These are phyloP conservation scores for Minunthozetes semirufus DNA, from an alignment of 2,888 invertebrate species.

Conservation along the genomic window DNA sequence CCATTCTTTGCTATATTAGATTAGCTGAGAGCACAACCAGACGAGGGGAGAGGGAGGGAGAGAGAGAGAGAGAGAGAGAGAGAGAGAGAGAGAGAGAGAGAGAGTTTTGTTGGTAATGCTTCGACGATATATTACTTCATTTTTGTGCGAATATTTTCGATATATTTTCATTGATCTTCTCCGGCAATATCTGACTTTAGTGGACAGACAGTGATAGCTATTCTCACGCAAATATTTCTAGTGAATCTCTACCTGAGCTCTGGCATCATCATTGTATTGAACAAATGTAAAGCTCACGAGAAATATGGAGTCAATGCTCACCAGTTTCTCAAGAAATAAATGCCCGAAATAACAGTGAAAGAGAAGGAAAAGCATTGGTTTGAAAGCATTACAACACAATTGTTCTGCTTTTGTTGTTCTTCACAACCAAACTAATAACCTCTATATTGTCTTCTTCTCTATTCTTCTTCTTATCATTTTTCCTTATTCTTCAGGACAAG, in stretches of 20 bases:
- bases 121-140: neutral
- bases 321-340: neutral
- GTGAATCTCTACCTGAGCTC: conserved; percentile 1
- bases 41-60: neutral
- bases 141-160: neutral
- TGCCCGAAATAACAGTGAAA: neutral
- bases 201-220: conserved; percentile 20
- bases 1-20: neutral
- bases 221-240: conserved; percentile 23
- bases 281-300: conserved; percentile 2
- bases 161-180: conserved; percentile 16
- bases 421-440: conserved; percentile 12
- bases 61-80: neutral
- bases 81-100: neutral
- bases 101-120: neutral
- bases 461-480: neutral
- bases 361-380: neutral
- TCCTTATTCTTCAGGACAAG: conserved; percentile 11
- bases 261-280: neutral
- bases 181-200: conserved; percentile 7
- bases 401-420: conserved; percentile 13
- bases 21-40: neutral
- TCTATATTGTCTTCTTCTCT: neutral
- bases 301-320: conserved; percentile 11
- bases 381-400: conserved; percentile 24